A percentile compares a stretch with the other conserved stretches of the same genome.
Evolutionary conservation across 2,888 invertebrate species (phyloP).

Genomic region (Drosophila phalerata): DNA sequence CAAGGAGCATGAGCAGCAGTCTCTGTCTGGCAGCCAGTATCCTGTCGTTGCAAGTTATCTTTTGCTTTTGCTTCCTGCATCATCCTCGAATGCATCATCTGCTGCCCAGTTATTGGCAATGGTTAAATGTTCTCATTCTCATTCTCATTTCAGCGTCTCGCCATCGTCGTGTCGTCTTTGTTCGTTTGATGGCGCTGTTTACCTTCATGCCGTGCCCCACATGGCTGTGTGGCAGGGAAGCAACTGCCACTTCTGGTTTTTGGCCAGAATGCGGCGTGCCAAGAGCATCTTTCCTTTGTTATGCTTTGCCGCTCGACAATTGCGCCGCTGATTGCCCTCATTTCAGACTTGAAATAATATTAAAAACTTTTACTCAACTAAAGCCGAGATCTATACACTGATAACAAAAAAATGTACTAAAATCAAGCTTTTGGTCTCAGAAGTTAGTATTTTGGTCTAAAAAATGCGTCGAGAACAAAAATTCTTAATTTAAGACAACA

Average conservation of each 20-base stretch:
- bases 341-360: constrained; percentile 83
- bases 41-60: constrained; percentile 42
- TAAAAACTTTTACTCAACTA: constrained; percentile 79
- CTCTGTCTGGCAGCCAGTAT: constrained; percentile 11
- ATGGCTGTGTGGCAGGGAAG: constrained; percentile 30
- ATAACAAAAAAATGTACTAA: no score
- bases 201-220: constrained; percentile 24
- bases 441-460: no score
- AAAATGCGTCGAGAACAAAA: no score
- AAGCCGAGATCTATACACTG: constrained; percentile 40
- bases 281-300: constrained; percentile 68
- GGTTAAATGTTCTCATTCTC: constrained; percentile 57
- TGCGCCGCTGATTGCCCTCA: constrained; percentile 83
- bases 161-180: constrained; percentile 55
- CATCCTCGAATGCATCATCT: constrained; percentile 68
- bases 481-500: no score
- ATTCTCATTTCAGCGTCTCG: constrained; percentile 43
- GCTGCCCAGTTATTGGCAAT: constrained; percentile 71
- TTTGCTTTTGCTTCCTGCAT: constrained; percentile 49
- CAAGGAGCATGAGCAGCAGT: not conserved
- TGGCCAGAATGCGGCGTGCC: constrained; percentile 33
- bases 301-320: constrained; percentile 80
- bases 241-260: constrained; percentile 25
- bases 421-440: no score
- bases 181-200: constrained; percentile 50